A percentile compares a stretch with the other conserved stretches of the same genome.
phyloP scores from a whole-genome alignment of 2,113 vertebrate species.

The Oreochromis niloticus region DNA sequence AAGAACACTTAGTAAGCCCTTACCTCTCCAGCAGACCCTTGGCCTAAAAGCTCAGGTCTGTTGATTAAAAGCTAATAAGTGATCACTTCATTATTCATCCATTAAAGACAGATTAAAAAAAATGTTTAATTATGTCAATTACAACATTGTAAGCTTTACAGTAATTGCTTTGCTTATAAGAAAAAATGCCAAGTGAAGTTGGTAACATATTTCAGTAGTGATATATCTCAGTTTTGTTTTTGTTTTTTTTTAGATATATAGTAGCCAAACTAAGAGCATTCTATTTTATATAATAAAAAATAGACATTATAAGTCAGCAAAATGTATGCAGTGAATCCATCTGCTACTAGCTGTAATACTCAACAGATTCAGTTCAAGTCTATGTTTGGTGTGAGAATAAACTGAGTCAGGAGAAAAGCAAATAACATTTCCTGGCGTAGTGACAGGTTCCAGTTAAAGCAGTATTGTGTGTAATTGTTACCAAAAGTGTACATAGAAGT shows the following conservation, averaged over 20 bases:
- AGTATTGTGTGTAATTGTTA: neutral
- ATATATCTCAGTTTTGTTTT: neutral
- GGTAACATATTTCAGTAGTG: neutral
- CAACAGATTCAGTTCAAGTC: neutral
- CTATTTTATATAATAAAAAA: neutral
- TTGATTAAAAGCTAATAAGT: neutral
- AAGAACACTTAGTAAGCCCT: neutral
- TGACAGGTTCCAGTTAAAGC: neutral
- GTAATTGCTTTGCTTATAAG: neutral
- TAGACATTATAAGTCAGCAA: fast-evolving
- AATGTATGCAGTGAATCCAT: fast-evolving
- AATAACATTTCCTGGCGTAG: neutral
- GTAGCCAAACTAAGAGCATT: neutral
- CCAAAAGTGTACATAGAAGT: neutral
- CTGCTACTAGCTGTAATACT: neutral
- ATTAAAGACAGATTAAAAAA: neutral
- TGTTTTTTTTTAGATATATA: neutral
- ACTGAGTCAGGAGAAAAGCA: neutral
- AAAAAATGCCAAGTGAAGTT: neutral
- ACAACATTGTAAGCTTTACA: neutral
- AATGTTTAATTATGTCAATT: neutral
- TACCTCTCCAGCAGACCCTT: neutral
- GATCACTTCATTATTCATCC: neutral
- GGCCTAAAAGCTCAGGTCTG: neutral
- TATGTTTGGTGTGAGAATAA: neutral